These are phyloP conservation scores for Pogonomyrmex barbatus DNA, from an alignment of 1,140 invertebrate genomes.

Conservation along the genomic window DNA sequence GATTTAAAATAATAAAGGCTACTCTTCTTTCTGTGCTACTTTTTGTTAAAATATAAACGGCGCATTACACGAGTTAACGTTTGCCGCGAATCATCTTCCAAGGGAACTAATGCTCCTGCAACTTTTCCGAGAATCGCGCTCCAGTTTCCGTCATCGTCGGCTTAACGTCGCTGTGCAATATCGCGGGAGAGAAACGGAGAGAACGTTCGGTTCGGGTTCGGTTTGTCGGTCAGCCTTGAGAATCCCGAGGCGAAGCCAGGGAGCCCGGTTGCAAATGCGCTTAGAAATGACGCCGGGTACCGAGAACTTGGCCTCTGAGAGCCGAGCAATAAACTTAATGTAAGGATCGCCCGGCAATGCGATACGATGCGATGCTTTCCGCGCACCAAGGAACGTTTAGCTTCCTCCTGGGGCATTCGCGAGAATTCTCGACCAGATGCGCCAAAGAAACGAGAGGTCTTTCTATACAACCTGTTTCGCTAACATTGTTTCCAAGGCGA, in stretches of 20 bases:
- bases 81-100: slow-evolving; percentile 17
- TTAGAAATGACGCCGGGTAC: slow-evolving; percentile 74
- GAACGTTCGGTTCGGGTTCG: slow-evolving; percentile 19
- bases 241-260: slow-evolving; percentile 32
- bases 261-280: slow-evolving; percentile 74
- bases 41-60: slow-evolving; percentile 42
- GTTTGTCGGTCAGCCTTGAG: slow-evolving; percentile 54
- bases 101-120: slow-evolving; percentile 33
- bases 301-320: slow-evolving; percentile 65
- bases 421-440: slow-evolving; percentile 65
- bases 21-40: neutral
- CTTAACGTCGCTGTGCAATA: slow-evolving; percentile 35
- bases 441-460: slow-evolving; percentile 44
- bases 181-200: slow-evolving; percentile 12
- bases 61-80: slow-evolving; percentile 24
- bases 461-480: slow-evolving; percentile 8
- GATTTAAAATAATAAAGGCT: neutral
- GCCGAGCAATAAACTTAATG: slow-evolving; percentile 75
- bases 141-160: slow-evolving; percentile 53
- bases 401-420: slow-evolving; percentile 62
- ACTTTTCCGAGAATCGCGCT: slow-evolving; percentile 50
- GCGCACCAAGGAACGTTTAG: slow-evolving; percentile 59
- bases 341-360: slow-evolving; percentile 73
- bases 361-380: slow-evolving; percentile 65
- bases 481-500: neutral